These are phyloP conservation scores for Crocallis elinguaria DNA, from an alignment of 2,888 invertebrate genomes.

Conservation along the genomic window DNA sequence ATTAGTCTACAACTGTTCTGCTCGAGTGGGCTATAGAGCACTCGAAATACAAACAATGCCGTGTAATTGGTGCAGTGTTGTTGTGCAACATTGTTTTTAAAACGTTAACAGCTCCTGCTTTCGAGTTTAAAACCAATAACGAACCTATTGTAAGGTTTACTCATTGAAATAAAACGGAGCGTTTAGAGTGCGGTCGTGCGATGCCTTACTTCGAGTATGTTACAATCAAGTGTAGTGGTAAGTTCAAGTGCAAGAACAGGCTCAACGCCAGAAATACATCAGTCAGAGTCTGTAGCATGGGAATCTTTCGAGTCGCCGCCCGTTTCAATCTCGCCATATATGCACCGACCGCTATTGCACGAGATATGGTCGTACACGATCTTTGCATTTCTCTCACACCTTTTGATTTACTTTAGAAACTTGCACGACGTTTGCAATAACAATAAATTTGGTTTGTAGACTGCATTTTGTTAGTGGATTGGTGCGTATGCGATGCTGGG, in stretches of 20 bases:
- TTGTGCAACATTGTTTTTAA: constrained; percentile 56
- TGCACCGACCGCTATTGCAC: constrained; percentile 58
- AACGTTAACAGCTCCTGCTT: constrained; percentile 43
- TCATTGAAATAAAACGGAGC: constrained; percentile 26
- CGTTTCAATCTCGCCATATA: constrained; percentile 77
- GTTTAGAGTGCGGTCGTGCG: constrained; percentile 30
- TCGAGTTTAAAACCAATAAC: constrained; percentile 48
- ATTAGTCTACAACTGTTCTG: constrained; percentile 64
- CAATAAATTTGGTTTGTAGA: constrained; percentile 19
- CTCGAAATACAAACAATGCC: constrained; percentile 66
- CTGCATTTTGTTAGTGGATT: constrained; percentile 14
- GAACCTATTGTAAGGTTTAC: constrained; percentile 39
- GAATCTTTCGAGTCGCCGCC: constrained; percentile 61
- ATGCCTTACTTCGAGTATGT: constrained; percentile 27
- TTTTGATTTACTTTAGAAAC: constrained; percentile 32
- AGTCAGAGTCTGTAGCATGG: constrained; percentile 69
- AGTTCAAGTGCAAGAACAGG: constrained; percentile 73
- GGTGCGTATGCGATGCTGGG: constrained; percentile 5
- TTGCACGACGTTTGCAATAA: constrained; percentile 20
- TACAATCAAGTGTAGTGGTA: constrained; percentile 50
- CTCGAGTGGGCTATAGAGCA: constrained; percentile 55
- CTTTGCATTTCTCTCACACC: constrained; percentile 39
- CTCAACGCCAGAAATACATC: constrained; percentile 68
- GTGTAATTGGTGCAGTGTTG: constrained; percentile 64
- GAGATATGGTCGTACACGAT: constrained; percentile 43